phyloP scores from a whole-genome alignment of 2,888 invertebrate species.

The Cerastis rubricosa region DNA sequence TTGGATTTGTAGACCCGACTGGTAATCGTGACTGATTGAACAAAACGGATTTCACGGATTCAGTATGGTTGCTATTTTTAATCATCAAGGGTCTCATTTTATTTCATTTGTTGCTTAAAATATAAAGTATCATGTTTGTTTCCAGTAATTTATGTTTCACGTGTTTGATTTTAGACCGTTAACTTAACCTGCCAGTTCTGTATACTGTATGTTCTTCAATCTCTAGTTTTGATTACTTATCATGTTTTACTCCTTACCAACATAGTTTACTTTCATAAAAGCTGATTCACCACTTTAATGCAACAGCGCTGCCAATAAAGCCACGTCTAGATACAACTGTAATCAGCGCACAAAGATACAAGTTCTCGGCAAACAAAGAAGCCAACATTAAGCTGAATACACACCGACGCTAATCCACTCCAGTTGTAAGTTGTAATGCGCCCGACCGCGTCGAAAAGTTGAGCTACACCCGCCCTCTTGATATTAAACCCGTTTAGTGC shows the following conservation, averaged over 20 bases:
- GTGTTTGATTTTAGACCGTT: not conserved
- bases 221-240: not conserved
- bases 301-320: conserved; percentile 44
- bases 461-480: conserved; percentile 81
- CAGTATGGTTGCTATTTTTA: not conserved
- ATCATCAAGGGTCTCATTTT: not conserved
- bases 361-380: conserved; percentile 79
- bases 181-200: not conserved
- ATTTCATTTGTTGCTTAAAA: not conserved
- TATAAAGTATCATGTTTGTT: not conserved
- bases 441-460: conserved; percentile 83
- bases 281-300: conserved; percentile 21
- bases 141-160: not conserved
- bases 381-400: conserved; percentile 81
- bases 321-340: conserved; percentile 58
- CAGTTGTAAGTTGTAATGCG: conserved; percentile 84
- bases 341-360: conserved; percentile 68
- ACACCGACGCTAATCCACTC: conserved; percentile 81
- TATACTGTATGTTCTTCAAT: not conserved
- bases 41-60: not conserved
- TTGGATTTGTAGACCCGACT: not conserved
- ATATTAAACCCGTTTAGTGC: conserved; percentile 88
- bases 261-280: conserved; percentile 10
- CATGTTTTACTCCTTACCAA: not conserved
- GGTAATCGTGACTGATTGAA: not conserved